phyloP scores from a whole-genome alignment of 1,140 invertebrate species.

The Oryctes rhinoceros region DNA sequence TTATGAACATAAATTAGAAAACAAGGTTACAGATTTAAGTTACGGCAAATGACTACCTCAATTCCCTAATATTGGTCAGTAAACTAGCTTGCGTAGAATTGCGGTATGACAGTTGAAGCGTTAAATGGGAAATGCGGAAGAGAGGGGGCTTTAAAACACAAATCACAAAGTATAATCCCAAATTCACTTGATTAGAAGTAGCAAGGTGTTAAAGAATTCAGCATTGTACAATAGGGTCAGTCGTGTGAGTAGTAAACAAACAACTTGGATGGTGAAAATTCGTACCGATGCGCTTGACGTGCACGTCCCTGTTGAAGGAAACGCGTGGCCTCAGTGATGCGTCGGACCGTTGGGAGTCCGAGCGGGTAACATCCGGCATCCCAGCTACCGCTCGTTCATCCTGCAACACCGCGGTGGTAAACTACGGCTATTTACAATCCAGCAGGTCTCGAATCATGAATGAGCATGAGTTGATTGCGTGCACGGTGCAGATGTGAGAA shows the following conservation, averaged over 20 bases:
- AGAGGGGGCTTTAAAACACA: background rate
- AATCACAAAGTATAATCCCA: background rate
- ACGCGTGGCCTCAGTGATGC: conserved; percentile 71
- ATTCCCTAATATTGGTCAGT: background rate
- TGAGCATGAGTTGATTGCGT: background rate
- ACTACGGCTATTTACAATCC: conserved; percentile 38
- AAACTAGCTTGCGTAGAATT: background rate
- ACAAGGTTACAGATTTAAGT: too few relatives aligned
- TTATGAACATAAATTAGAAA: too few relatives aligned
- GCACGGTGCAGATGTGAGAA: background rate
- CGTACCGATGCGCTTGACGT: conserved; percentile 87
- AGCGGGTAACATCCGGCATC: conserved; percentile 67
- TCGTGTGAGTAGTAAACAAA: conserved; percentile 29
- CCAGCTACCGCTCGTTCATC: conserved; percentile 49
- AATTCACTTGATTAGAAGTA: conserved; percentile 21
- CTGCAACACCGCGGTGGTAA: conserved; percentile 47
- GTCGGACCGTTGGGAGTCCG: conserved; percentile 68
- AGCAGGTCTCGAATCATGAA: conserved; percentile 29
- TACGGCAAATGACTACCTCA: too few relatives aligned
- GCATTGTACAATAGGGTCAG: background rate
- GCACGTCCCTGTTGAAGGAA: conserved; percentile 88
- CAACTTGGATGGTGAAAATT: conserved; percentile 41
- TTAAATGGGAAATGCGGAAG: background rate
- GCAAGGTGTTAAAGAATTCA: conserved; percentile 9
- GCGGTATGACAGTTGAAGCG: background rate